phyloP scores from a whole-genome alignment of 30 jellyfish, hydroid and myxozoan genomes.

The Nemopilema nomurai region DNA sequence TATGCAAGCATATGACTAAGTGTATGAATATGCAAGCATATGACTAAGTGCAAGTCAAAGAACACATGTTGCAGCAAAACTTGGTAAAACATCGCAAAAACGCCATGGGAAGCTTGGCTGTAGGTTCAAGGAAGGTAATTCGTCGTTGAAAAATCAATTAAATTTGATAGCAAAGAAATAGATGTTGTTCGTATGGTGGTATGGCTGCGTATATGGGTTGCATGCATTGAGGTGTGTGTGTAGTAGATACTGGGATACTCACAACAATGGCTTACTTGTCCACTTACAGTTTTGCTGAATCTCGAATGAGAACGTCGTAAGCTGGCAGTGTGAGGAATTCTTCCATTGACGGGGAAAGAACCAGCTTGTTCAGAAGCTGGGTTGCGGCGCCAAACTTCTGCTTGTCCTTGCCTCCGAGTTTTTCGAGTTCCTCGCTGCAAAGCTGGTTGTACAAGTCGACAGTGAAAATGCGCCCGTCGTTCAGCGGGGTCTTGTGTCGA shows the following conservation, averaged over 20 bases:
- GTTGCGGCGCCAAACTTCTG: slow-evolving; percentile 72
- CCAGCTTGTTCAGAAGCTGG: slow-evolving; percentile 42
- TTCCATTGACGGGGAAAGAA: slow-evolving; percentile 74
- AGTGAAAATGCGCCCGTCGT: slow-evolving; percentile 81
- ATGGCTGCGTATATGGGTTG: not conserved
- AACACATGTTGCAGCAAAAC: no score
- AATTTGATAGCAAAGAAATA: no score
- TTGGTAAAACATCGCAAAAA: no score
- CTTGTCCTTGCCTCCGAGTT: slow-evolving; percentile 82
- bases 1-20: no score
- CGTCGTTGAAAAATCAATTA: no score
- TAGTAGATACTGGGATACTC: not conserved
- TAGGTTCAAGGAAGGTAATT: no score
- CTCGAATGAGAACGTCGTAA: slow-evolving; percentile 59
- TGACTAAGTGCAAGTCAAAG: no score
- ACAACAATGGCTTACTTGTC: slow-evolving; percentile 29
- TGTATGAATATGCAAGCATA: no score
- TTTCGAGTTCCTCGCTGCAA: slow-evolving; percentile 74
- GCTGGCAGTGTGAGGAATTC: slow-evolving; percentile 82
- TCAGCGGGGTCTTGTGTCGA: slow-evolving; percentile 52
- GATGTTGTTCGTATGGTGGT: not conserved
- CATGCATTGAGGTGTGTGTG: not conserved
- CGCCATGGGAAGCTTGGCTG: no score
- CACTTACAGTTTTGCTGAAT: slow-evolving; percentile 79
- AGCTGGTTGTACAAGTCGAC: slow-evolving; percentile 63